phyloP scores from a whole-genome alignment of 2,888 invertebrate genomes.

The Dasypolia templi region DNA sequence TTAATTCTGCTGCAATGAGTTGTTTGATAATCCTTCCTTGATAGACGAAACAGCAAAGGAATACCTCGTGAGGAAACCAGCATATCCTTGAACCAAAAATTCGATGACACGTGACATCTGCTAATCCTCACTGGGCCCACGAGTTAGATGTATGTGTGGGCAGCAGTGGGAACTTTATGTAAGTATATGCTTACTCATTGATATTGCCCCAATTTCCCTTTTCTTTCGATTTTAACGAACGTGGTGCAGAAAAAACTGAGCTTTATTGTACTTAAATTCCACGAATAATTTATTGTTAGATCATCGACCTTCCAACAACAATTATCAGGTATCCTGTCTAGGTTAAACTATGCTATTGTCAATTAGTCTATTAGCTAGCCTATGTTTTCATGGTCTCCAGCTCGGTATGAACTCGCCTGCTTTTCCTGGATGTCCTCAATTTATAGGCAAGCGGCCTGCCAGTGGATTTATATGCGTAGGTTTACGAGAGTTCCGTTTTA shows the following conservation, averaged over 20 bases:
- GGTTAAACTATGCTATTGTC: conserved; percentile 34
- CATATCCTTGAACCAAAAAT: neutral
- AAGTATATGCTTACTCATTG: neutral
- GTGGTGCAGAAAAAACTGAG: neutral
- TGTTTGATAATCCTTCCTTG: neutral
- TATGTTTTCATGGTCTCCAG: conserved; percentile 53
- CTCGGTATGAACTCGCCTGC: conserved; percentile 40
- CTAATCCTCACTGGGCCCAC: neutral
- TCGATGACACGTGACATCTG: neutral
- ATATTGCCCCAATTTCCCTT: neutral
- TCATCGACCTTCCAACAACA: conserved; percentile 5
- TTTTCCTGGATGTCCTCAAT: conserved; percentile 61
- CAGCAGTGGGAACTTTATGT: neutral
- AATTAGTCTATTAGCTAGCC: conserved; percentile 34
- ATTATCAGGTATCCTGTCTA: conserved; percentile 29
- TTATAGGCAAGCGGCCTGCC: conserved; percentile 16
- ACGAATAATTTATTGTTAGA: neutral
- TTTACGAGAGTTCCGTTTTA: neutral
- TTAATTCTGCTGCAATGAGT: neutral
- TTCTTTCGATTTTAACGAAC: neutral
- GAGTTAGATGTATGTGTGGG: too few relatives aligned
- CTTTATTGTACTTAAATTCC: neutral
- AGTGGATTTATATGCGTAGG: neutral
- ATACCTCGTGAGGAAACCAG: neutral
- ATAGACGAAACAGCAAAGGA: neutral